Percentiles rank a stretch among this genome's conserved stretches.
These are phyloP conservation scores for Crossocerus cetratus DNA, from an alignment of 2,888 invertebrate genomes.

Conservation along the genomic window DNA sequence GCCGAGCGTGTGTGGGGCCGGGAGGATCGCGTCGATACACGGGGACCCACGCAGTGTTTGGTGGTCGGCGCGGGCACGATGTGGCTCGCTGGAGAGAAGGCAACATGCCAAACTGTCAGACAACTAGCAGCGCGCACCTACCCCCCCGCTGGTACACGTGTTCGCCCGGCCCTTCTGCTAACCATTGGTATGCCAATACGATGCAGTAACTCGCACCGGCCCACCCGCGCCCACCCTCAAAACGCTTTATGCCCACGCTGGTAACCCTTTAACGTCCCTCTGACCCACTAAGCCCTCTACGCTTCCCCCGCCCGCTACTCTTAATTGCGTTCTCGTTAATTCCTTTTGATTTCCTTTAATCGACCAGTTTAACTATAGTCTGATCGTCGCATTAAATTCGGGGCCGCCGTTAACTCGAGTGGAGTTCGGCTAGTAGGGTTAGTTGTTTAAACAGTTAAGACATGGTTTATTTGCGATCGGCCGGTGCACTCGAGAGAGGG, in stretches of 20 bases:
- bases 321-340: slow-evolving; percentile 42
- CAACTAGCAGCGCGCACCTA: slow-evolving; percentile 56
- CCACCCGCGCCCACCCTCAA: slow-evolving; percentile 28
- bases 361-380: too few species aligned
- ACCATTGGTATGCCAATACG: slow-evolving; percentile 64
- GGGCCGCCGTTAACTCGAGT: too few species aligned
- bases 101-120: slow-evolving; percentile 73
- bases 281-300: slow-evolving; percentile 63
- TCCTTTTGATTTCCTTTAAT: too few species aligned
- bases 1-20: too few species aligned
- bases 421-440: too few species aligned
- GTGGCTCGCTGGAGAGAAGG: slow-evolving; percentile 58
- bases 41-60: slow-evolving; percentile 34
- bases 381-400: too few species aligned
- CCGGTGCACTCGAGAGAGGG: too few species aligned
- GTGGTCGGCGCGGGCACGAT: background rate
- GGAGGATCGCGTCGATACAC: slow-evolving; percentile 16
- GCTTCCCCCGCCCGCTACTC: slow-evolving; percentile 66
- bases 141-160: slow-evolving; percentile 61
- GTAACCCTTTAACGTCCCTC: slow-evolving; percentile 66
- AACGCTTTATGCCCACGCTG: slow-evolving; percentile 58
- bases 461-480: too few species aligned
- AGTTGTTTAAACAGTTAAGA: too few species aligned
- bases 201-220: slow-evolving; percentile 37
- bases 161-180: slow-evolving; percentile 46